Conservation (phyloP, 2,113 vertebrate genomes). For the human region GRCh38 chr6:70681501-70682000, state of each 20-base stretch:
- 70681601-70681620: not conserved
- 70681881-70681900: not conserved
- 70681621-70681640: not conserved
- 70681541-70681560: not conserved
- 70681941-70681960: not conserved
- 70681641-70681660: not conserved
- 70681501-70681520: not conserved
- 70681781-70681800: not conserved
- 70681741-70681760: not conserved
- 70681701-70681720: not conserved
- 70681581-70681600: not conserved
- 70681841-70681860: not conserved
- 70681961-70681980: not conserved
- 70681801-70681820: not conserved
- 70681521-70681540: not conserved
- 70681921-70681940: not conserved
- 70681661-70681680: not conserved
- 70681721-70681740: not conserved
- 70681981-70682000: not conserved
- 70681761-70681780: slow-evolving; percentile 18
- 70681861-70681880: not conserved
- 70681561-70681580: not conserved
- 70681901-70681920: not conserved
- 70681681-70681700: not conserved
- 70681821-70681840: not conserved